Evolutionary conservation across 2,888 invertebrate species (phyloP).

Genomic region (Notodonta dromedarius): DNA sequence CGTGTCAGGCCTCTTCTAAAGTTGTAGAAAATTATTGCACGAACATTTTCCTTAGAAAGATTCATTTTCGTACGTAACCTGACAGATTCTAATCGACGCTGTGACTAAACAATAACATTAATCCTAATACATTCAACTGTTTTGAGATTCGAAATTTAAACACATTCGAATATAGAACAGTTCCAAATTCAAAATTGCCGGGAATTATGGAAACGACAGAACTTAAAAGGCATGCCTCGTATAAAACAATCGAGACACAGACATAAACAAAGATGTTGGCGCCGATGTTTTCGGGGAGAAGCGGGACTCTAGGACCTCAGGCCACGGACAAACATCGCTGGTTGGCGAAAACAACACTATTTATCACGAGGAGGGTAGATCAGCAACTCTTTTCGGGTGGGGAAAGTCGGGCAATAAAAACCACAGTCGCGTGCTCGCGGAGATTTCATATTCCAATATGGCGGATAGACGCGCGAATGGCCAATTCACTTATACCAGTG

Average conservation of each 20-base stretch:
- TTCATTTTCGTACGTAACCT: too few species aligned
- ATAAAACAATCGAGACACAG: conserved; percentile 49
- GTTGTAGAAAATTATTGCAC: too few species aligned
- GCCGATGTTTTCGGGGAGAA: conserved; percentile 51
- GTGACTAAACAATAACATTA: too few species aligned
- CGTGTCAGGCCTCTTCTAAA: too few species aligned
- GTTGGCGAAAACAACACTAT: conserved; percentile 82
- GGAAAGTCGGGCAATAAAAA: conserved; percentile 74
- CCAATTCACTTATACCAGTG: conserved; percentile 71
- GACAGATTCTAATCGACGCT: too few species aligned
- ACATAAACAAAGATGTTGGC: conserved; percentile 62
- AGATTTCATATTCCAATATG: conserved; percentile 76
- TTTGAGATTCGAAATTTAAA: too few species aligned
- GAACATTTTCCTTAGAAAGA: too few species aligned
- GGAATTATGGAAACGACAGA: too few species aligned
- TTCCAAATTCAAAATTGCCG: too few species aligned
- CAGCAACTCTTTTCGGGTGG: conserved; percentile 58
- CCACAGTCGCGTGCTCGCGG: conserved; percentile 59
- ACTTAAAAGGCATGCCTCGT: too few species aligned
- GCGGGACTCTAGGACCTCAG: conserved; percentile 41
- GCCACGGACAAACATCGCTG: conserved; percentile 68
- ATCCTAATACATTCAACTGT: too few species aligned
- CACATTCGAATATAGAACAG: too few species aligned
- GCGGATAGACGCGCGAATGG: conserved; percentile 63
- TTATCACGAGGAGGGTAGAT: conserved; percentile 78